A percentile compares a stretch with the other conserved stretches of the same genome.
These are phyloP conservation scores for Bos taurus DNA, from an alignment of 2,113 vertebrate species.

Conservation along the genomic window ARS-UCD2.0 NC_037339.1:37273501-37274000, in stretches of 20 bases:
- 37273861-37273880: neutral
- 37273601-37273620: neutral
- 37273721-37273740: neutral
- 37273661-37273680: neutral
- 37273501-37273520: neutral
- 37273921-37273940: neutral
- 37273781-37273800: neutral
- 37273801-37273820: neutral
- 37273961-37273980: neutral
- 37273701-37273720: neutral
- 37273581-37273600: neutral
- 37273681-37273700: neutral
- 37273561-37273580: neutral
- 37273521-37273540: neutral
- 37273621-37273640: neutral
- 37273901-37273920: neutral
- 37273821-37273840: neutral
- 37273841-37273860: neutral
- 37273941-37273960: neutral
- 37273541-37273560: neutral
- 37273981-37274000: neutral
- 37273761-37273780: neutral
- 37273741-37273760: neutral
- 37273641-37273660: neutral
- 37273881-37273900: neutral